Evolutionary conservation across 2,888 invertebrate species (phyloP), one percentile per base, ranked within the genome.

Genomic region (Netelia virgata): DNA sequence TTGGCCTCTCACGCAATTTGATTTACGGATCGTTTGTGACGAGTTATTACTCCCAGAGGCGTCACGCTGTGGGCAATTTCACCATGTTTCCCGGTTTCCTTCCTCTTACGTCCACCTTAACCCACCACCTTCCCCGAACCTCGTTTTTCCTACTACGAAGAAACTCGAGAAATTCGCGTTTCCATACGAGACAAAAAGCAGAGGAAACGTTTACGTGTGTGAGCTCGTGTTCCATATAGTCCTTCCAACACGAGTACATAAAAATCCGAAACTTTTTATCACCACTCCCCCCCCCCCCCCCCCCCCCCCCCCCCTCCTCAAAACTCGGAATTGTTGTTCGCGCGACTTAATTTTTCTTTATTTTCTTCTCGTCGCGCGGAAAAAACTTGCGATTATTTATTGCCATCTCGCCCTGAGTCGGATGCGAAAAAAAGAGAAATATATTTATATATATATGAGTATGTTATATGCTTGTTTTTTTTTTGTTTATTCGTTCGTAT

Each of bases 11-110:
- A 73, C 80, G 79, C 76, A 82, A 85, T 85, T 85, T 85, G 85
- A 85, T 85, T 85, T 85, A 85, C 78, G 82, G 66, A 86, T 75
- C 81, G 78, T 86, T 83, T 83, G 74, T 79, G 59, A 82, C 81
- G 83, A 86, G 78, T 86, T 84, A 84, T 86, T 85, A 83, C 76
- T 75, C 84, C 82, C 77, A 68, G 76, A 76, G 84, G 82, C 82
- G 76, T 82, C 82, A 79, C 69, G 69, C 63, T 70, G 79, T 76
- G 70, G 76, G 61, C 74, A 83, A 83, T 85, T 81, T 80, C 84
- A 68, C 63, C 84, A 73, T 77, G 66, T 85, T 83, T 83, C 61
- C 70, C 74, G 53, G 64, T 82, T 79, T 80, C 57, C 76, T 69
- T 74, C 76, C 74, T 72, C 63, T 47, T 36, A 78, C 53, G 43